Evolutionary conservation across 2,113 vertebrate species (phyloP).

Genomic region (Perca fluviatilis): DNA sequence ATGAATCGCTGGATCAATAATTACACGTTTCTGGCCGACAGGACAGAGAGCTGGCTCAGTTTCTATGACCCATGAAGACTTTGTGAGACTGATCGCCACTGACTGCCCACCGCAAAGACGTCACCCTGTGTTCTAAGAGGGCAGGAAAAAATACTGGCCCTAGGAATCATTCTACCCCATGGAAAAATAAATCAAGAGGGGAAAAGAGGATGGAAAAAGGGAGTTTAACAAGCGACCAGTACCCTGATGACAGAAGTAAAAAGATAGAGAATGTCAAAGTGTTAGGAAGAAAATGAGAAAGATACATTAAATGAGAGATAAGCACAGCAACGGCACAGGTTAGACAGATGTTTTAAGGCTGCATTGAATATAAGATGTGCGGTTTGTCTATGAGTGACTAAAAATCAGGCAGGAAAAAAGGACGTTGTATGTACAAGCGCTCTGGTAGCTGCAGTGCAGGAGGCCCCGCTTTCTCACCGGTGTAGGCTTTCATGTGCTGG

Average conservation of each 20-base stretch:
- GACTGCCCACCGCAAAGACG: conserved; percentile 60
- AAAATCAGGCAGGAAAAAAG: conserved; percentile 62
- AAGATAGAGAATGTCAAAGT: not conserved
- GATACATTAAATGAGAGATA: not conserved
- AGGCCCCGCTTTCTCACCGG: conserved; percentile 67
- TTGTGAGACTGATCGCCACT: conserved; percentile 34
- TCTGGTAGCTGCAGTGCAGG: conserved; percentile 3
- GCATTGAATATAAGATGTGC: conserved; percentile 6
- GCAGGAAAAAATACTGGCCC: conserved; percentile 53
- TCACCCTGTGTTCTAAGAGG: conserved; percentile 56
- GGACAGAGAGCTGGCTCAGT: conserved; percentile 38
- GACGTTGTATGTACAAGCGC: conserved; percentile 23
- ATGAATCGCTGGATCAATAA: conserved; percentile 7
- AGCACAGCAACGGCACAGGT: not conserved
- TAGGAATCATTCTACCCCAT: conserved; percentile 25
- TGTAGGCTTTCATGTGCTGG: conserved; percentile 73
- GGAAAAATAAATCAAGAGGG: conserved; percentile 60
- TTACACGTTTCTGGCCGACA: conserved; percentile 21
- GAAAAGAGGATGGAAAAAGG: conserved; percentile 36
- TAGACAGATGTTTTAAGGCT: not conserved
- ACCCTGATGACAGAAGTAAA: not conserved
- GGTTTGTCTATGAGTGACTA: conserved; percentile 36
- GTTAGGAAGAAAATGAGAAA: not conserved
- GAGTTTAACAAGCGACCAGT: conserved; percentile 22
- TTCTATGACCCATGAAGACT: conserved; percentile 24